Evolutionary conservation across 2,797 vertebrate genomes (phyloP).

Genomic region (Tachyglossus aculeatus): DNA sequence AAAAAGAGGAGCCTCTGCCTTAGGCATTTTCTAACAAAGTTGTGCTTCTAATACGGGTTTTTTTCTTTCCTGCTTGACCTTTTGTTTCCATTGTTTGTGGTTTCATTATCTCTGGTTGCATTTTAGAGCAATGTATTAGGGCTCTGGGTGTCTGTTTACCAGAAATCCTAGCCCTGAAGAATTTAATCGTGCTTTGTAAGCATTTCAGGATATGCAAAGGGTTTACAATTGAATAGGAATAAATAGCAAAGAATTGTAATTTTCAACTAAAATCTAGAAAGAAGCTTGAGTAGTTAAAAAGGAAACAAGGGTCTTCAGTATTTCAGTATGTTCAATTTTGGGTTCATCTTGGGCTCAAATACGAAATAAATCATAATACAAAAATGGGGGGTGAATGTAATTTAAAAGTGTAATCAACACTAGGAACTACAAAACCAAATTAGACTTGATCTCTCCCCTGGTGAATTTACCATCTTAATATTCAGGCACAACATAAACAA

Average conservation of each 20-base stretch:
- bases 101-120: slow-evolving; percentile 38
- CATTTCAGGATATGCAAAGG: background rate
- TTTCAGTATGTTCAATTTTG: too few species aligned
- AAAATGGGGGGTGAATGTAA: too few species aligned
- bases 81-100: slow-evolving; percentile 26
- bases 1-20: slow-evolving; percentile 10
- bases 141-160: background rate
- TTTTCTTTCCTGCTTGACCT: slow-evolving; percentile 44
- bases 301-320: background rate
- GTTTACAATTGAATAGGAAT: background rate
- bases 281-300: background rate
- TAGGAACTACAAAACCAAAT: too few species aligned
- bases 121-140: slow-evolving; percentile 34
- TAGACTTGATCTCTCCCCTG: too few species aligned
- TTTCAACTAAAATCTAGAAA: too few species aligned
- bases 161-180: slow-evolving; percentile 19
- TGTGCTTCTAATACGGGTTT: background rate
- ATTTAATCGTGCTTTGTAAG: slow-evolving; percentile 9
- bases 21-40: slow-evolving; percentile 28
- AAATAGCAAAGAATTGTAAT: too few species aligned
- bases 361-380: too few species aligned
- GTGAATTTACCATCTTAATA: too few species aligned
- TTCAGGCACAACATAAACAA: too few species aligned
- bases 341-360: too few species aligned
- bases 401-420: too few species aligned